Evolutionary conservation across 2,113 vertebrate genomes (phyloP), one percentile per base, ranked within the genome.

Genomic region (Nothocercus julius): DNA sequence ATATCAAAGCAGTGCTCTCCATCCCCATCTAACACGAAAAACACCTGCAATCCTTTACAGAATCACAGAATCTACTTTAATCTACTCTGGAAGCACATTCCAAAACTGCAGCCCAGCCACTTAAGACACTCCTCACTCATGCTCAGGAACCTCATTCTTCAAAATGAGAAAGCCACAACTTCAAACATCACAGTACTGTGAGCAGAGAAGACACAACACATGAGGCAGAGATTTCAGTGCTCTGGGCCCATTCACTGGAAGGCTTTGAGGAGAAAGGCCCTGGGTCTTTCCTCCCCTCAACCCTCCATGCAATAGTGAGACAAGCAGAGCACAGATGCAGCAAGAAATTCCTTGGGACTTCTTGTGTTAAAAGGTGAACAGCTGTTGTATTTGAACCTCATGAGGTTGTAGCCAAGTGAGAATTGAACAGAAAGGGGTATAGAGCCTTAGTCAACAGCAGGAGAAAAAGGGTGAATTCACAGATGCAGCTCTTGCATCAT

Each of bases 401-500:
- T 11, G 28, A 80, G 89, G 70, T 27, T 20, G 56, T 3, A 79
- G 83, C 83, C 88, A 95, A 95, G 38, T 28, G 34, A 44, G 28
- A 80, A 69, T 82, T 90, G 79, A 93, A 87, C 58, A 72, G 85
- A 84, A 91, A 81, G 7, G 73, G 51, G n/a, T 74, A 70, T 40
- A 91, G 62, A 75, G 56, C 85, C 75, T 34, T 24, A 42, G 0
- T 30, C 79, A 86, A 75, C 73, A 91, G 82, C 53, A 90, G 69
- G n/a, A 75, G 56, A 90, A 9, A 90, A 76, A 64, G 53, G 47
- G 25, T 66, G 88, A 93, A 93, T 94, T 90, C 82, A 91, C 91
- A 95, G 95, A 76, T 96, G 91, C 70, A 92, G 62, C 34, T 83
- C 61, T 82, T 93, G 77, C 73, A 89, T 66, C 58, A 92, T 89